Percentiles rank a stretch among this genome's conserved stretches.
These are phyloP conservation scores for Helleia helle DNA, from an alignment of 2,888 invertebrate species.

Conservation along the genomic window DNA sequence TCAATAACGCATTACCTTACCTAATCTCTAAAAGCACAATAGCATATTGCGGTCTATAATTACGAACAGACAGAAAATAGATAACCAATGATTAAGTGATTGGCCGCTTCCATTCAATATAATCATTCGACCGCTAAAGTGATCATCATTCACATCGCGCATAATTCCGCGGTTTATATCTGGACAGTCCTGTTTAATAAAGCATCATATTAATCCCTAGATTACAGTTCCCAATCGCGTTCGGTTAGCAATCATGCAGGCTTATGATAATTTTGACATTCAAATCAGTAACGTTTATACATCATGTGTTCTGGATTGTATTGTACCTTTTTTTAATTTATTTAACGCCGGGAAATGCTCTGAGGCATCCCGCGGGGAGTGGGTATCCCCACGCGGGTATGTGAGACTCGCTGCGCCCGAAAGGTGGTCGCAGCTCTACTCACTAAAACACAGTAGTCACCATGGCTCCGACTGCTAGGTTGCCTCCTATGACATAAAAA, in stretches of 20 bases:
- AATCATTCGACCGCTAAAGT: slow-evolving; percentile 36
- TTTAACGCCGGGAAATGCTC: too few relatives aligned
- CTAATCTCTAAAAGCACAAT: background rate
- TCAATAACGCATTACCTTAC: too few relatives aligned
- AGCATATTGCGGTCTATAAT: too few relatives aligned
- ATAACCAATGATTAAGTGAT: slow-evolving; percentile 8
- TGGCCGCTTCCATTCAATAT: slow-evolving; percentile 24
- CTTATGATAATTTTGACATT: slow-evolving; percentile 21
- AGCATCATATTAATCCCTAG: slow-evolving; percentile 37
- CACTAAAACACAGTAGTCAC: too few relatives aligned
- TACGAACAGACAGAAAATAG: too few relatives aligned
- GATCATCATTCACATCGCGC: slow-evolving; percentile 45
- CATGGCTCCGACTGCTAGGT: too few relatives aligned
- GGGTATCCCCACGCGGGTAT: too few relatives aligned
- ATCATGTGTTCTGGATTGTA: background rate
- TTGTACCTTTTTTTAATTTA: background rate
- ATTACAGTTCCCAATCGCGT: slow-evolving; percentile 39
- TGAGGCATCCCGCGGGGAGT: too few relatives aligned
- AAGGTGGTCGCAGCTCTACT: too few relatives aligned
- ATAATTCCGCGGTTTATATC: slow-evolving; percentile 48
- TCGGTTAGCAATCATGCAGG: slow-evolving; percentile 32
- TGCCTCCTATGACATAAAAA: too few relatives aligned
- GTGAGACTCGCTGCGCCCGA: too few relatives aligned
- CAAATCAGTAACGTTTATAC: slow-evolving; percentile 9
- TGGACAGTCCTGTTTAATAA: slow-evolving; percentile 21